Base-by-base conservation (phyloP, 2,888 invertebrate genomes). In the Harmothoe impar region DNA sequence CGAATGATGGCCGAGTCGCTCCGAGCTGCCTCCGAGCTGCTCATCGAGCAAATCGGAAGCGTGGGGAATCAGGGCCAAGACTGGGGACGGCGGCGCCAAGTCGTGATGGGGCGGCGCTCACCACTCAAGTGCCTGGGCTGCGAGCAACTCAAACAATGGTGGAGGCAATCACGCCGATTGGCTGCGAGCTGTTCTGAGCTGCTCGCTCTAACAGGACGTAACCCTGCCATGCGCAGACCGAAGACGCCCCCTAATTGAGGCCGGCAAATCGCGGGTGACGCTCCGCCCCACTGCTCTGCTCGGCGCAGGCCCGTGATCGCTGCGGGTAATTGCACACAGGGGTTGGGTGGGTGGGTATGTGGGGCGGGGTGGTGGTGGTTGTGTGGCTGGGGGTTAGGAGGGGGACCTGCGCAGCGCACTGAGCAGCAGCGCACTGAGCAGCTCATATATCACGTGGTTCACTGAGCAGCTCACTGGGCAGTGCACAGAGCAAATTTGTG, bases 201-300 rank as follows among this genome's bases (percentile, higher is more conserved):
- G 72, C 72, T 72, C 29, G 72, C 72, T 29, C 72, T 72, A 72
- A 72, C 72, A 29, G 72, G 72, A 72, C 72, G 72, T 72, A 72
- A 72, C 72, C 29, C 31, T 72, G 72, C 72, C 72, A 72, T 12
- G 72, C 72, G 72, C 72, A 23, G 72, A 25, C 72, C 72, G 25
- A 72, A 72, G 72, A 72, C n/a, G 43, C 43, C 43, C 17, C 72
- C 72, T 72, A 72, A 72, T 72, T 72, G 72, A 72, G 72, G 72
- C 29, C 31, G 72, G 72, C 31, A 72, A 72, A 72, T 72, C 72
- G 72, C 3, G 29, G 29, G 72, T 72, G 29, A 29, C 72, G 72
- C 72, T 72, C 72, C 72, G 29, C 15, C 72, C 43, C n/a, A 25
- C 7, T 72, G 72, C 0, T 25, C 62, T 25, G 72, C 23, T 72